These are phyloP conservation scores for Fabriciana adippe DNA, from an alignment of 2,888 invertebrate species.

Conservation along the genomic window DNA sequence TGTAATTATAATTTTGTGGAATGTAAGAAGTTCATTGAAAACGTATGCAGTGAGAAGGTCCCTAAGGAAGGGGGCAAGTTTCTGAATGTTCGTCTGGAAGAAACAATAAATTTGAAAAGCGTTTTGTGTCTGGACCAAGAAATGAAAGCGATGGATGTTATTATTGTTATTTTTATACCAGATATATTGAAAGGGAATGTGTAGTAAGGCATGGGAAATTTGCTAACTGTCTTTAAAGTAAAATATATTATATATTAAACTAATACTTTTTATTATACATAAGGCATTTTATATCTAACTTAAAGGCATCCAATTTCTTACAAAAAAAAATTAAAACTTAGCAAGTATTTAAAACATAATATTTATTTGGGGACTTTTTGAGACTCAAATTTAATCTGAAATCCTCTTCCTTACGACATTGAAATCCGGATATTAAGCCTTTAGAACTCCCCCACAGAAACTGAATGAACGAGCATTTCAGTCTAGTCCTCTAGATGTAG, in stretches of 20 bases:
- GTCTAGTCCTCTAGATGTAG: constrained; percentile 76
- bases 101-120: constrained; percentile 72
- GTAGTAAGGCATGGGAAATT: constrained; percentile 37
- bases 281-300: too few species aligned
- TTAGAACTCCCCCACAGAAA: constrained; percentile 53
- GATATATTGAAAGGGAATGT: constrained; percentile 45
- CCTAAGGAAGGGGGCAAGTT: constrained; percentile 66
- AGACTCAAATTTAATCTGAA: constrained; percentile 25
- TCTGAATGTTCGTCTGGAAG: constrained; percentile 57
- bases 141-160: constrained; percentile 48
- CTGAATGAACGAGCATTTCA: constrained; percentile 49
- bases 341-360: not conserved
- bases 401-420: constrained; percentile 29
- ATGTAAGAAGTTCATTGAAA: constrained; percentile 73
- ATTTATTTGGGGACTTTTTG: not conserved
- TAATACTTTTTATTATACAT: too few species aligned
- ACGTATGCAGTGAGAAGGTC: constrained; percentile 67
- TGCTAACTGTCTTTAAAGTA: constrained; percentile 14
- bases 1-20: constrained; percentile 48
- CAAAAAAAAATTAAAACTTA: too few species aligned
- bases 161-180: constrained; percentile 50
- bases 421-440: constrained; percentile 46
- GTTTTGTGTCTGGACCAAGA: constrained; percentile 64
- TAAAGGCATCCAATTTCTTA: too few species aligned
- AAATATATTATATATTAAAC: too few species aligned